These are phyloP conservation scores for Papilio helenus DNA, from an alignment of 1,140 invertebrate genomes.

Conservation along the genomic window DNA sequence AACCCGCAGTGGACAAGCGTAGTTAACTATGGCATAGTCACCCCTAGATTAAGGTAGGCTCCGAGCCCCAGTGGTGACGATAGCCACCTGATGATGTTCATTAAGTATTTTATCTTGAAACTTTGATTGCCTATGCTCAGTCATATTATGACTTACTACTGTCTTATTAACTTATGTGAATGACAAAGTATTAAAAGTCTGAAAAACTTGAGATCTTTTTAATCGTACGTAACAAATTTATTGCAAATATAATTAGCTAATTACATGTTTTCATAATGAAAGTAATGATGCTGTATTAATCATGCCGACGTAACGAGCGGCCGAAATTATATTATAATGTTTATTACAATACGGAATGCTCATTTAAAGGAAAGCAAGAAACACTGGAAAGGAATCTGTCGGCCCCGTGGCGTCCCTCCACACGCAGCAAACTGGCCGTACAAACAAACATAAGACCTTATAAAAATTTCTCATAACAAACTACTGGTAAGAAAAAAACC, in stretches of 20 bases:
- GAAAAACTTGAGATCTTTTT: not conserved
- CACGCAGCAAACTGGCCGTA: constrained; percentile 36
- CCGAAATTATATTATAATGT: constrained; percentile 1
- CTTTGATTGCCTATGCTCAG: no score
- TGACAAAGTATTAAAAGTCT: not conserved
- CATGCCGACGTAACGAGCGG: not conserved
- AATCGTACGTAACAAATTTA: not conserved
- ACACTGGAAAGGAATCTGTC: constrained; percentile 30
- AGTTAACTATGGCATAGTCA: no score
- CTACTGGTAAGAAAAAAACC: constrained; percentile 55
- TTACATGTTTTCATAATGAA: constrained; percentile 10
- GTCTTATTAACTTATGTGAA: not conserved
- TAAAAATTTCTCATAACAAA: constrained; percentile 54
- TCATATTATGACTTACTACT: not conserved
- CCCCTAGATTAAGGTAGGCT: no score
- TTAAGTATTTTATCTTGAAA: no score
- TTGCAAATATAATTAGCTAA: constrained; percentile 15
- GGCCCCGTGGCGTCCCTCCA: constrained; percentile 26
- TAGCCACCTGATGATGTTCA: no score
- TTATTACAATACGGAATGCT: constrained; percentile 21
- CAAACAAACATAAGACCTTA: constrained; percentile 45
- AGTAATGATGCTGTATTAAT: constrained; percentile 16
- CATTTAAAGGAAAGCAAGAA: constrained; percentile 21
- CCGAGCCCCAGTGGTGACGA: no score
- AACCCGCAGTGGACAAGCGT: no score